Conservation (phyloP, 2,888 invertebrate genomes). For the Cosmia pyralina region DNA sequence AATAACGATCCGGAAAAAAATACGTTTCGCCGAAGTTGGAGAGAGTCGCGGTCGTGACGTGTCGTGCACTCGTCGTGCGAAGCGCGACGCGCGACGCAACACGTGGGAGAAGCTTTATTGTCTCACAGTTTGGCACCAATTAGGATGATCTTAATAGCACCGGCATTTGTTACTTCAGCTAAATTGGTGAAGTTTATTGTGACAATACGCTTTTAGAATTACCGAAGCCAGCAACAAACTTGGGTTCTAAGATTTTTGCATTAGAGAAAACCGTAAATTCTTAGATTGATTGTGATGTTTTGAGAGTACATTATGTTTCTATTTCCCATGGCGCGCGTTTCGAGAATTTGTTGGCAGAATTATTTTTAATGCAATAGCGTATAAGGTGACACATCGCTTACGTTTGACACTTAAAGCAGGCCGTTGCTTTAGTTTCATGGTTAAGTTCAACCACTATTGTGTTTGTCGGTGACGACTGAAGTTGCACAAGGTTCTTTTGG, state of each 20-base stretch:
- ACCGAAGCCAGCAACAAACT: neutral
- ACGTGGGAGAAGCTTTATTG: constrained; percentile 28
- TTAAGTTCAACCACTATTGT: no score
- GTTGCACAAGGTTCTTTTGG: no score
- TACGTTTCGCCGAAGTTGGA: neutral
- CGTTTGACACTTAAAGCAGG: no score
- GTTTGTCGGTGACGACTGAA: no score
- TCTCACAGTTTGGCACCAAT: constrained; percentile 21
- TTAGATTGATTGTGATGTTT: neutral
- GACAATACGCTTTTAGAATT: constrained; percentile 4
- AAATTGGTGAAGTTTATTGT: constrained; percentile 18
- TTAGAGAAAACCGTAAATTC: neutral
- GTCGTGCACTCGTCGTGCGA: neutral
- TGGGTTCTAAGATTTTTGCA: neutral
- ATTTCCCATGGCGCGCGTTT: neutral
- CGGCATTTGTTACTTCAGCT: constrained; percentile 10
- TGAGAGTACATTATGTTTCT: neutral
- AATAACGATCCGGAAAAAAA: neutral
- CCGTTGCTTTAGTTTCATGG: no score
- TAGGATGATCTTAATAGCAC: neutral
- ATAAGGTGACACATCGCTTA: no score
- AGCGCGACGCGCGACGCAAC: neutral
- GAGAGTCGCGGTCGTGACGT: neutral
- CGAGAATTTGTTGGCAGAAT: no score
- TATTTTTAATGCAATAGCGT: no score